A percentile compares a stretch with the other conserved stretches of the same genome.
Conservation (phyloP, 2,888 invertebrate genomes). For the Trilocha varians region DNA sequence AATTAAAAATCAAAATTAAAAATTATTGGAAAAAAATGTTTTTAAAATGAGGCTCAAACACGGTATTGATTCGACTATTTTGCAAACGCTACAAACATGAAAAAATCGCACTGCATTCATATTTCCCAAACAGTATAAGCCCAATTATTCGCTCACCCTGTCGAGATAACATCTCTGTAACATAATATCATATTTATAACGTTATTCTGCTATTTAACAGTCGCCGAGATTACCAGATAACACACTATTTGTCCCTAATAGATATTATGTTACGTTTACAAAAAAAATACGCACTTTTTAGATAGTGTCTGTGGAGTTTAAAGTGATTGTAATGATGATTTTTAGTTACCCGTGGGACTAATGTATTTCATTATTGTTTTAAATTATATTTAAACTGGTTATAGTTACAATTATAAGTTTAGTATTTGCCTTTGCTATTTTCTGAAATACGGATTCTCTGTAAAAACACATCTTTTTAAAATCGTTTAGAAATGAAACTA, state of each 20-base stretch:
- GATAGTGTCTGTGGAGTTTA: too few species aligned
- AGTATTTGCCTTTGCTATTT: too few species aligned
- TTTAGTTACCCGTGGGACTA: background rate
- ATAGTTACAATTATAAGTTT: too few species aligned
- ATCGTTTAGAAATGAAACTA: too few species aligned
- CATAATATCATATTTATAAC: conserved; percentile 66
- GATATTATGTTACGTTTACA: conserved; percentile 31
- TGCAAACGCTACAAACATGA: conserved; percentile 6
- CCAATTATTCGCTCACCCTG: conserved; percentile 58
- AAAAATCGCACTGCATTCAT: conserved; percentile 25
- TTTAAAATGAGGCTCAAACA: too few species aligned
- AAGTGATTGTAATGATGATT: background rate
- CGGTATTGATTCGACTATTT: too few species aligned
- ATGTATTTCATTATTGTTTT: too few species aligned
- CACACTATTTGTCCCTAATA: conserved; percentile 7
- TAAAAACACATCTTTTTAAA: too few species aligned
- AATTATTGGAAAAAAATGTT: too few species aligned
- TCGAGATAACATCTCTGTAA: conserved; percentile 48
- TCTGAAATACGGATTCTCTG: too few species aligned
- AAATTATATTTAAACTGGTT: too few species aligned
- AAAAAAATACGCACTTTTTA: conserved; percentile 30
- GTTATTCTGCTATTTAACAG: conserved; percentile 52
- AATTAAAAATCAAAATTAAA: too few species aligned
- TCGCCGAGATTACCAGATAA: background rate
- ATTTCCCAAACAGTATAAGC: conserved; percentile 45